These are phyloP conservation scores for Argyrosomus japonicus DNA, from an alignment of 2,113 vertebrate genomes.

Conservation along the genomic window DNA sequence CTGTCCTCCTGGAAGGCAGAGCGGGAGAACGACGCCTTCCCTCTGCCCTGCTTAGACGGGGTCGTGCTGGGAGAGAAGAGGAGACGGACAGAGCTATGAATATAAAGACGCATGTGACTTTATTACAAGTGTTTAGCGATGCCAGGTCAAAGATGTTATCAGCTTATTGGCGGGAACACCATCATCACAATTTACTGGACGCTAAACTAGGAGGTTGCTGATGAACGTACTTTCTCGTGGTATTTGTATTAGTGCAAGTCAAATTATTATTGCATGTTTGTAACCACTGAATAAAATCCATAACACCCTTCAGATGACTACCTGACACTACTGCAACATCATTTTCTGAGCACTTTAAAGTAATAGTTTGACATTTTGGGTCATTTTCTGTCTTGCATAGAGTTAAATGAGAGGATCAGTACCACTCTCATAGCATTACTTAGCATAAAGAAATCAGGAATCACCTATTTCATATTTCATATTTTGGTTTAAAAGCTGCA, in stretches of 20 bases:
- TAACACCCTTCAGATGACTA: not conserved
- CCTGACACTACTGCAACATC: not conserved
- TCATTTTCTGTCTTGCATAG: not conserved
- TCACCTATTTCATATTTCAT: not conserved
- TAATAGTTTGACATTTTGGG: not conserved
- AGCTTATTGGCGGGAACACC: too few species aligned
- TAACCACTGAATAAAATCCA: not conserved
- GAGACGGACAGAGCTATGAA: not conserved
- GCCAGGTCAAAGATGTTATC: not conserved
- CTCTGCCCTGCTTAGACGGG: conserved; percentile 96
- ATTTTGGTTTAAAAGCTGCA: too few species aligned
- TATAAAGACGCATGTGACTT: not conserved
- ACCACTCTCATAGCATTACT: not conserved
- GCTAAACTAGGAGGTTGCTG: not conserved
- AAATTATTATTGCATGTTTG: not conserved
- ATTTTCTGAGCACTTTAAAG: not conserved
- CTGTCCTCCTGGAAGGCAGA: conserved; percentile 97
- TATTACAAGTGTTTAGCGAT: not conserved
- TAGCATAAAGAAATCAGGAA: not conserved
- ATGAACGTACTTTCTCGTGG: not conserved
- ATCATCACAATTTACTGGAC: not conserved
- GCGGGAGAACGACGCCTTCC: conserved; percentile 94
- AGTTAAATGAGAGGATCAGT: not conserved
- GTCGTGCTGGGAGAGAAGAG: conserved; percentile 88
- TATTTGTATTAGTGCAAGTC: not conserved